These are phyloP conservation scores for Phalacrocorax aristotelis DNA, from an alignment of 2,113 vertebrate species.

Conservation along the genomic window DNA sequence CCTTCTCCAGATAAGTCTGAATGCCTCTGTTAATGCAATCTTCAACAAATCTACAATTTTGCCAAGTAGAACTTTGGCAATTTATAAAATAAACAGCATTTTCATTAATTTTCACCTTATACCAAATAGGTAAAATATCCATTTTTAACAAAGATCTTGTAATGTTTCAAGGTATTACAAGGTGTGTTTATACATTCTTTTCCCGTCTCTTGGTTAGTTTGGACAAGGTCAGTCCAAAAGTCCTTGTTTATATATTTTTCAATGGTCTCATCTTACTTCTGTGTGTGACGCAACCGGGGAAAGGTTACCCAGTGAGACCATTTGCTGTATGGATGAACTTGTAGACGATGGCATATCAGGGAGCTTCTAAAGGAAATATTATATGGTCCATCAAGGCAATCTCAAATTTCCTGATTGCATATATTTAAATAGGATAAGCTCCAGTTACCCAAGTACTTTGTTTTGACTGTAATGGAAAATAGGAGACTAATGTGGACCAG, in stretches of 20 bases:
- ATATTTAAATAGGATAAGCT: constrained; percentile 78
- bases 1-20: not conserved
- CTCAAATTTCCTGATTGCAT: constrained; percentile 81
- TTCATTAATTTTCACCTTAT: not conserved
- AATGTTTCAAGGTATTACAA: not conserved
- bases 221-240: constrained; percentile 33
- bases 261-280: constrained; percentile 71
- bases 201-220: not conserved
- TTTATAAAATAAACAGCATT: not conserved
- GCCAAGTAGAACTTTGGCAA: not conserved
- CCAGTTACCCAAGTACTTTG: constrained; percentile 69
- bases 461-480: constrained; percentile 72
- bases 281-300: constrained; percentile 53
- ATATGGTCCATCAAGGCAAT: constrained; percentile 76
- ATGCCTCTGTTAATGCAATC: not conserved
- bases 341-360: constrained; percentile 71
- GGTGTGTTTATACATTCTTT: constrained; percentile 7
- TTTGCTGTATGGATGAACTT: constrained; percentile 73
- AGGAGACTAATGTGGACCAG: constrained; percentile 59
- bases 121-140: not conserved
- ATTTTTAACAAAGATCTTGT: not conserved
- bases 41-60: not conserved
- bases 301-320: constrained; percentile 68
- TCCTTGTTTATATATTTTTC: constrained; percentile 51
- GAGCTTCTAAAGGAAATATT: constrained; percentile 80